Base-by-base conservation (phyloP, 2,797 vertebrate species). In the Pangasius djambal region DNA sequence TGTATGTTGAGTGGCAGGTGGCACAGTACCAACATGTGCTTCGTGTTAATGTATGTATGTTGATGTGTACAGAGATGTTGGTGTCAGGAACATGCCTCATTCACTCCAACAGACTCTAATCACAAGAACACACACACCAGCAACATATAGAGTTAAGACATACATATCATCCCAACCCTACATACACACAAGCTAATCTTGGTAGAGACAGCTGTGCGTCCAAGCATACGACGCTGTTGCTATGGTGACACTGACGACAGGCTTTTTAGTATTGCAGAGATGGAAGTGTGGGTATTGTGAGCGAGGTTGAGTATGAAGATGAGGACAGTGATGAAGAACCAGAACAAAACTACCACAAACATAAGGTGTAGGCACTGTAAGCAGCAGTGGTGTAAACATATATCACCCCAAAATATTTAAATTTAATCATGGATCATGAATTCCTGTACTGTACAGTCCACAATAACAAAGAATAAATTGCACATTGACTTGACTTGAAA, bases 151-250 rank as follows among this genome's bases (percentile, higher is more conserved):
- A 50, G 59, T 52, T 88, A 74, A 79, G 40, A 89, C 34, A 65
- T 72, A 78, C 52, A 79, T 40, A 83, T 40, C 69, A 6, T 20
- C 34, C 12, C 50, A 87, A 81, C 81, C 61, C 50, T 63, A 89
- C 86, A 87, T 57, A 70, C 55, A 86, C 69, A 93, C 91, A 91
- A 91, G 85, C 90, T 91, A 90, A 90, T 92, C 91, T 91, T 94
- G 89, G 94, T 93, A 92, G 90, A 94, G 93, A 92, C 94, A 94
- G 94, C 94, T 94, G 93, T 91, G 92, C 91, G 92, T 95, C 90
- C 92, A 89, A 90, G 92, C 92, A 92, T 91, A 94, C 91, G 93
- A 94, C 94, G 95, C 94, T 95, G 96, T 96, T 96, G 93, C 95
- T 94, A 96, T 96, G 94, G 95, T 85, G 90, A 96, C 88, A 86